Percentiles rank a stretch among this genome's conserved stretches.
phyloP scores from a whole-genome alignment of 1,140 invertebrate species.

The Drosophila melanica region DNA sequence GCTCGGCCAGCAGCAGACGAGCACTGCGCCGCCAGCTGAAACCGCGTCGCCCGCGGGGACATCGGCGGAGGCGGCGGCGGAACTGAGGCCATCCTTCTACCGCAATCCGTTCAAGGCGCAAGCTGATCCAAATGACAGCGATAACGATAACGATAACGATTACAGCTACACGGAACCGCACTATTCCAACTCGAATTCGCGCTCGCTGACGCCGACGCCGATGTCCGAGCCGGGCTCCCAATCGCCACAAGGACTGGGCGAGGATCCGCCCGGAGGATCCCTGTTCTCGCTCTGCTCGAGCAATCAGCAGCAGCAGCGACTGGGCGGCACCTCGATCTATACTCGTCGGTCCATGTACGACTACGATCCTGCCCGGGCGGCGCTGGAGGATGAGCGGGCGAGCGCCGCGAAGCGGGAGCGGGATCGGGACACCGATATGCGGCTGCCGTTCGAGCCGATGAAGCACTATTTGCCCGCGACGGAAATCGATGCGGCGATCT shows the following conservation, averaged over 20 bases:
- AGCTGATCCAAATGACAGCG: slow-evolving; percentile 8
- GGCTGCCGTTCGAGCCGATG: slow-evolving; percentile 91
- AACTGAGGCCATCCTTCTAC: slow-evolving; percentile 53
- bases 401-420: slow-evolving; percentile 31
- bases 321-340: slow-evolving; percentile 43
- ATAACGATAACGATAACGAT: slow-evolving; percentile 1
- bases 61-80: slow-evolving; percentile 8
- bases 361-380: slow-evolving; percentile 43
- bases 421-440: slow-evolving; percentile 89
- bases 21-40: background rate
- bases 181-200: slow-evolving; percentile 65
- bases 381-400: slow-evolving; percentile 39
- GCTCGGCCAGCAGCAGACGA: slow-evolving; percentile 32
- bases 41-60: background rate
- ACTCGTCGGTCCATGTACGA: slow-evolving; percentile 71
- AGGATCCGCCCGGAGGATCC: background rate
- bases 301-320: too few relatives aligned
- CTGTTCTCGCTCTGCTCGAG: background rate
- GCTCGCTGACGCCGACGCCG: slow-evolving; percentile 66
- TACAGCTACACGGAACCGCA: slow-evolving; percentile 19
- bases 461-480: slow-evolving; percentile 91
- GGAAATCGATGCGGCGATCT: slow-evolving; percentile 92
- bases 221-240: slow-evolving; percentile 66
- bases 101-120: slow-evolving; percentile 67
- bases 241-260: slow-evolving; percentile 41